Evolutionary conservation across 2,113 vertebrate genomes (phyloP).

Genomic region (Gnathonemus echidnorhynchus): DNA sequence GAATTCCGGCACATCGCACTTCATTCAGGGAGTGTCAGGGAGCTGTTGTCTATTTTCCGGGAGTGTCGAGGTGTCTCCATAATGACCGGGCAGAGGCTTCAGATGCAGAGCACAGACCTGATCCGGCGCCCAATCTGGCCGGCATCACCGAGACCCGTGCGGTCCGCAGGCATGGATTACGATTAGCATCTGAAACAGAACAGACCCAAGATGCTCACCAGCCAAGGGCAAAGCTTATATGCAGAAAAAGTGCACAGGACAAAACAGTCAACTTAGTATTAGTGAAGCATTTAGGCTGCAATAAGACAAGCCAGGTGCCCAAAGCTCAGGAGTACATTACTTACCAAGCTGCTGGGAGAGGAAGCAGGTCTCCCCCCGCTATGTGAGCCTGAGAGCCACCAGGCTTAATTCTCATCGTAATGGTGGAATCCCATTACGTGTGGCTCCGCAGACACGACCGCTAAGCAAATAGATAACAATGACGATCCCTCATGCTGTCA

Average conservation of each 20-base stretch:
- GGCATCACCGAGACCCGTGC: neutral
- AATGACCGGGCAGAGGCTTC: neutral
- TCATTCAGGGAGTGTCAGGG: neutral
- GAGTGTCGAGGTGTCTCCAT: neutral
- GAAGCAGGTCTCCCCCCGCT: neutral
- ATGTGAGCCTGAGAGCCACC: neutral
- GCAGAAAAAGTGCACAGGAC: neutral
- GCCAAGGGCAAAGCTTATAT: neutral
- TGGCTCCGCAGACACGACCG: constrained; percentile 63
- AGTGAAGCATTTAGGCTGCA: neutral
- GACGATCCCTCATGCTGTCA: constrained; percentile 72
- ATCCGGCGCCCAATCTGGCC: neutral
- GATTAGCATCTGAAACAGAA: neutral
- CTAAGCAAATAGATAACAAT: constrained; percentile 73
- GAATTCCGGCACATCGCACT: neutral
- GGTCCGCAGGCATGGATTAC: neutral
- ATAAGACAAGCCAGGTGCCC: neutral
- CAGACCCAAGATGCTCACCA: neutral
- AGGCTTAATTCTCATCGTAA: constrained; percentile 49
- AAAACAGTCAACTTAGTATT: neutral
- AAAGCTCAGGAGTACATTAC: neutral
- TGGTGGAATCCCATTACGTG: constrained; percentile 61
- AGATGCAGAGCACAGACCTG: neutral
- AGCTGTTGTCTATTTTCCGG: neutral
- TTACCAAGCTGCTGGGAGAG: neutral